A percentile compares a stretch with the other conserved stretches of the same genome.
phyloP scores from a whole-genome alignment of 2,888 invertebrate genomes.

The Xestia xanthographa region DNA sequence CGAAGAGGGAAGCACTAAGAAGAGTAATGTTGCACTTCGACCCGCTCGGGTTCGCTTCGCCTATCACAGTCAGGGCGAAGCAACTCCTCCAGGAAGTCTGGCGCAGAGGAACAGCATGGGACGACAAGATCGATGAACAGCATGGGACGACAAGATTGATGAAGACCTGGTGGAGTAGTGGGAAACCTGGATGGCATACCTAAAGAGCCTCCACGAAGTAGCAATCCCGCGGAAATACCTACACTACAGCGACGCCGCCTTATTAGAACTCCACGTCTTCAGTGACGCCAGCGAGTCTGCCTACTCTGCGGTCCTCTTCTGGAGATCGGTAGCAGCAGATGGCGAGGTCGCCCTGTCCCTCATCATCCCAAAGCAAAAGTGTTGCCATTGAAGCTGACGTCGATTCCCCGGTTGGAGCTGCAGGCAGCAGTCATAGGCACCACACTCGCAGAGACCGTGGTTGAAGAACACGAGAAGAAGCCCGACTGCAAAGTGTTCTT shows the following conservation, averaged over 20 bases:
- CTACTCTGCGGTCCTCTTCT: not conserved
- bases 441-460: not conserved
- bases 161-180: not conserved
- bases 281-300: not conserved
- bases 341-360: not conserved
- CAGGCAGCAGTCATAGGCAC: constrained; percentile 6
- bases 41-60: not conserved
- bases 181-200: not conserved
- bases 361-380: constrained; percentile 9
- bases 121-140: too few species aligned
- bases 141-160: constrained; percentile 8
- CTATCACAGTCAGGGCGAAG: constrained; percentile 1
- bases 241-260: not conserved
- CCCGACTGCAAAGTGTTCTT: constrained; percentile 10
- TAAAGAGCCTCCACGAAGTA: not conserved
- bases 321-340: not conserved
- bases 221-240: not conserved
- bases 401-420: not conserved
- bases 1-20: not conserved
- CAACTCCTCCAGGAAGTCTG: constrained; percentile 1
- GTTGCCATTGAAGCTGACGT: not conserved
- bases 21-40: constrained; percentile 10
- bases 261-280: not conserved
- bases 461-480: not conserved
- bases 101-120: not conserved